Conservation (phyloP, 1,140 invertebrate genomes). For the Drosophila eugracilis region DNA sequence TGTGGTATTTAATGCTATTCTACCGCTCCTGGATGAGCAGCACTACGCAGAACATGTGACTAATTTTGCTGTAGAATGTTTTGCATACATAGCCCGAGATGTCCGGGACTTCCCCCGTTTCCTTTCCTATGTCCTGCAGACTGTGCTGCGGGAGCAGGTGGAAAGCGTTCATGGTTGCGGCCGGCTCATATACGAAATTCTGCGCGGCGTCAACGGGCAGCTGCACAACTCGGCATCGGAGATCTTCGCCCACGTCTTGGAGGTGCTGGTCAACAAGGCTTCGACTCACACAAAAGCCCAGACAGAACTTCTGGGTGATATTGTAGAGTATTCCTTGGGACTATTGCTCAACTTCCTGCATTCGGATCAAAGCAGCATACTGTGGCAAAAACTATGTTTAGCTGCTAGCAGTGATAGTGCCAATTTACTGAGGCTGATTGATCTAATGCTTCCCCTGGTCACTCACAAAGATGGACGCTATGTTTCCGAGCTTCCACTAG, state of each 20-base stretch:
- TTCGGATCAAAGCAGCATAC: constrained; percentile 87
- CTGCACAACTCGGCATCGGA: constrained; percentile 92
- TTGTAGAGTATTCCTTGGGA: constrained; percentile 87
- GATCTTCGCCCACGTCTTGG: constrained; percentile 88
- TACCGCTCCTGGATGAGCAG: constrained; percentile 90
- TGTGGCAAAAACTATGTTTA: constrained; percentile 86
- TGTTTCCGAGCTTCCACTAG: constrained; percentile 86
- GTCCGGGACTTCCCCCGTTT: constrained; percentile 92
- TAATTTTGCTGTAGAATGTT: constrained; percentile 97
- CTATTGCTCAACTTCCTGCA: constrained; percentile 87
- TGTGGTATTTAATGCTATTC: constrained; percentile 89
- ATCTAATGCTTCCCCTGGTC: constrained; percentile 87
- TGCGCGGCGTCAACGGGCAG: constrained; percentile 91
- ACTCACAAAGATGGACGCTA: constrained; percentile 88
- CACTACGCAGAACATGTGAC: constrained; percentile 92
- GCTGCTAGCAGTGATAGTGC: constrained; percentile 5
- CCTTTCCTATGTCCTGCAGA: constrained; percentile 89
- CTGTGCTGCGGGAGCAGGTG: constrained; percentile 88
- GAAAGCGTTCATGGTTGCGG: constrained; percentile 91
- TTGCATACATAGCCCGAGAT: constrained; percentile 96
- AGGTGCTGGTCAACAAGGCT: constrained; percentile 85
- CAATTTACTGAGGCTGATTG: constrained; percentile 40
- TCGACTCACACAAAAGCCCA: constrained; percentile 86
- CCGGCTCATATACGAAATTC: constrained; percentile 93
- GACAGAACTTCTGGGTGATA: constrained; percentile 87